Base-by-base conservation (phyloP, 2,888 invertebrate genomes). In the Argynnis bischoffii region DNA sequence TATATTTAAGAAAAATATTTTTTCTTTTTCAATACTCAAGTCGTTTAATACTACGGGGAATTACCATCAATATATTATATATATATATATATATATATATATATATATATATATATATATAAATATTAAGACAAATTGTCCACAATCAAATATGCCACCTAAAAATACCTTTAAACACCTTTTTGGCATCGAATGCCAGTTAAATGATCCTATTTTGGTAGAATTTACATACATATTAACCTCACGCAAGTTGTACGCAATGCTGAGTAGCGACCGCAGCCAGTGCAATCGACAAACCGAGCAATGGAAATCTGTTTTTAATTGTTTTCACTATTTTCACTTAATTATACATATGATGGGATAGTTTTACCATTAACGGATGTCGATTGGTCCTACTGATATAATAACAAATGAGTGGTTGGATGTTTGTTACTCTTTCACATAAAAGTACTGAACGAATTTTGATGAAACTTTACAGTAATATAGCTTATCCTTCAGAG, bases 211-310 rank as follows among this genome's bases (percentile, higher is more conserved):
- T 50, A 16, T n/a, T 16, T 50, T 16, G 50, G n/a, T 15, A 8
- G 4, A n/a, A 41, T 41, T 41, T 41, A 11, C 16, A 50, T n/a
- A 50, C 14, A 50, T 50, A 50, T 50, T 50, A 50, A 50, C 6
- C 18, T 26, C 50, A 46, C 55, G 56, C 21, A 60, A 31, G 47
- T 66, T 35, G 18, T 35, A 66, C 31, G 53, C 54, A 60, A 55
- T 48, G 57, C 59, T 57, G 59, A 66, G 47, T n/a, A 31, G 14
- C 50, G 60, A 60, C 66, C 66, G 48, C 66, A 66, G 48, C 31
- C 16, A 55, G 31, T 31, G 13, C 35, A 60, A 60, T 60, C 57
- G 60, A 60, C 66, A 60, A 66, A 66, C 60, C 60, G 60, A 59
- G 48, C 31, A 53, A 50, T 21, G 21, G 54, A 48, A 66, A 60